Percentiles rank a stretch among this genome's conserved stretches.
Conservation (phyloP, 2,888 invertebrate genomes). For the Spodoptera littoralis region DNA sequence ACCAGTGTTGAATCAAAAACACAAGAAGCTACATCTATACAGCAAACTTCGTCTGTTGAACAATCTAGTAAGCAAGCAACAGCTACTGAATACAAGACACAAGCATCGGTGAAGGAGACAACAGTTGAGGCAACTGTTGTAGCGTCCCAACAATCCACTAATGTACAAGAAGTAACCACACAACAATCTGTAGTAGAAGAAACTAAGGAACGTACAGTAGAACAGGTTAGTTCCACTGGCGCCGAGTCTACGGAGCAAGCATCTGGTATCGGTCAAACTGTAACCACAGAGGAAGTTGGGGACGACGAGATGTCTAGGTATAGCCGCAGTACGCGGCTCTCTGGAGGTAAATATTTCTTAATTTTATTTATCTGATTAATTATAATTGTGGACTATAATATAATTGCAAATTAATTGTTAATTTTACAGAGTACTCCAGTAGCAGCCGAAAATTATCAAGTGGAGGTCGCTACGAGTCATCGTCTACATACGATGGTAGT, state of each 20-base stretch:
- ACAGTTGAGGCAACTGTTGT: conserved; percentile 41
- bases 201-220: conserved; percentile 40
- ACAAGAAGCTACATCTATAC: conserved; percentile 30
- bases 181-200: conserved; percentile 58
- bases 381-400: background rate
- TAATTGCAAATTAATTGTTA: background rate
- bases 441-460: conserved; percentile 77
- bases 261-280: conserved; percentile 77
- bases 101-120: conserved; percentile 43
- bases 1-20: conserved; percentile 41
- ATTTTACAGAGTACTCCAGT: conserved; percentile 79
- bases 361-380: background rate
- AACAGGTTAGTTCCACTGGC: conserved; percentile 60
- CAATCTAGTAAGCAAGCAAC: conserved; percentile 33
- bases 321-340: conserved; percentile 90
- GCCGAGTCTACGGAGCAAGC: conserved; percentile 57
- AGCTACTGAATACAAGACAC: conserved; percentile 40
- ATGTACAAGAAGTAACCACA: conserved; percentile 49
- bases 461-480: conserved; percentile 80
- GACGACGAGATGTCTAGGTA: conserved; percentile 89
- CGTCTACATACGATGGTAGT: conserved; percentile 72
- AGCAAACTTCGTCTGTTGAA: conserved; percentile 29
- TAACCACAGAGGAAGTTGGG: conserved; percentile 74
- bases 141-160: conserved; percentile 43
- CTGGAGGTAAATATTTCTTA: conserved; percentile 85